A percentile compares a stretch with the other conserved stretches of the same genome.
Conservation (phyloP, 2,888 invertebrate genomes). For the Ormyrus pomaceus region DNA sequence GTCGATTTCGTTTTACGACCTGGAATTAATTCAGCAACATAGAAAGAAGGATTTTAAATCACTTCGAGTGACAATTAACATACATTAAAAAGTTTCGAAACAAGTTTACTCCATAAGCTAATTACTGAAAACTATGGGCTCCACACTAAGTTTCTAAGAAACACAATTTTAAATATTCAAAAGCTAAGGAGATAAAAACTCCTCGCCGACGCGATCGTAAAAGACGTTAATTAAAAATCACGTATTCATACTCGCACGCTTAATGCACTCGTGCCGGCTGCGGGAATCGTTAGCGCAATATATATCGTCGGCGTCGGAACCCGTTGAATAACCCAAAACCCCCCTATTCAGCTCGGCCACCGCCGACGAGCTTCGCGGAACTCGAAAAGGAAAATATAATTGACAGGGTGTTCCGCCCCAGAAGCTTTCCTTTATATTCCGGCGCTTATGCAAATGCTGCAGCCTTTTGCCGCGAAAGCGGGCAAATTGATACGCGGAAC, state of each 20-base stretch:
- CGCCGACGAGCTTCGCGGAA: too few relatives aligned
- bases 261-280: neutral
- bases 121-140: too few relatives aligned
- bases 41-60: too few relatives aligned
- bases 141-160: too few relatives aligned
- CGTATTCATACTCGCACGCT: neutral
- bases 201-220: neutral
- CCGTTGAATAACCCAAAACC: slow-evolving; percentile 3
- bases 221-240: slow-evolving; percentile 11
- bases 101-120: too few relatives aligned
- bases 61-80: too few relatives aligned
- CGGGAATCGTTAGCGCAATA: neutral
- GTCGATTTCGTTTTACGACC: too few relatives aligned
- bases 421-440: slow-evolving; percentile 7
- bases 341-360: neutral
- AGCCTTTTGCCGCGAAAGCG: neutral
- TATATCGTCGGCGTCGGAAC: neutral
- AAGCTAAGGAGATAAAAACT: too few relatives aligned
- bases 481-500: slow-evolving; percentile 28
- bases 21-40: too few relatives aligned
- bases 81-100: too few relatives aligned
- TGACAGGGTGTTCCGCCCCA: slow-evolving; percentile 3
- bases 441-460: slow-evolving; percentile 27
- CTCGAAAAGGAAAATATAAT: slow-evolving; percentile 18
- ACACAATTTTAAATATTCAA: too few relatives aligned